Base-by-base conservation (phyloP, 2,888 invertebrate genomes). In the Tanytarsus gracilentus region DNA sequence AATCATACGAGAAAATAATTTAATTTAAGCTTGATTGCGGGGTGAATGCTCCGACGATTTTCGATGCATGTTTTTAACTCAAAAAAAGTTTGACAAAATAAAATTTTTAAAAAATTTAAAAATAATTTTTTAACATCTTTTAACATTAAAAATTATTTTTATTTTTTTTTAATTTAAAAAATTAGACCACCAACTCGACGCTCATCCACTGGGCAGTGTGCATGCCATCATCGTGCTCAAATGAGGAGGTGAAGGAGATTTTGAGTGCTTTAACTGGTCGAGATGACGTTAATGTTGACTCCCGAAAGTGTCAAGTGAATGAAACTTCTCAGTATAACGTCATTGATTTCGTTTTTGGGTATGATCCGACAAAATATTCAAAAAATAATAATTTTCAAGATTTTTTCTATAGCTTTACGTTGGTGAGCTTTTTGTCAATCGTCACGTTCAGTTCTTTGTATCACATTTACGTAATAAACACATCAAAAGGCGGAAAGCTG, bases 191-290 rank as follows among this genome's bases (percentile, higher is more conserved):
- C 8, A 44, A 44, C 23, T 63, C 64, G 7, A 66, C 69, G 29
- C 62, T 64, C 26, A 66, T 81, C 0, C 79, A 80, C 62, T 84
- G 83, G 83, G 82, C 81, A 1, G 77, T 82, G 0, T 84, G 84
- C 66, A 73, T 82, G 5, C 84, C 84, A 11, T 78, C 78, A 39
- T 73, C 78, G 1, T 84, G 84, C 66, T 71, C 73, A 39, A 72
- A 77, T 1, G 67, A 72, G 6, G 78, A 81, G 18, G 76, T 82
- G 5, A 72, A 74, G 25, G 68, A 71, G n/a, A 80, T 80, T 62
- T 75, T 81, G 3, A 70, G 70, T 55, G 72, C 30, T 11, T 11
- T 53, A 9, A 62, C 59, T 9, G 76, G 78, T 64, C 73, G 73
- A 6, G 75, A 75, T 1, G 69, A 69, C 4, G 77, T 78, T 0